These are phyloP conservation scores for Crax fasciolata DNA, from an alignment of 2,797 vertebrate species.

Conservation along the genomic window DNA sequence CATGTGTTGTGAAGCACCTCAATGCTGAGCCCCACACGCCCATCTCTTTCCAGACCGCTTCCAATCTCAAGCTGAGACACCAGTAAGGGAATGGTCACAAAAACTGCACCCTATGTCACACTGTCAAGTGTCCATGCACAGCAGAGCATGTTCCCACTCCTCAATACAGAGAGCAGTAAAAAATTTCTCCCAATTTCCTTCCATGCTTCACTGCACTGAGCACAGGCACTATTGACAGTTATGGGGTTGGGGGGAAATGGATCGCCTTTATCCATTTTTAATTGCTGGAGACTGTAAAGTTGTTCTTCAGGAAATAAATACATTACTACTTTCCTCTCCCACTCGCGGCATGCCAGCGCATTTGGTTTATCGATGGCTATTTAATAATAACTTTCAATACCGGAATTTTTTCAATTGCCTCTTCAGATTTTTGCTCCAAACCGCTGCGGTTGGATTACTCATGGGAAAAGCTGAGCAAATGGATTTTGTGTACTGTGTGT, in stretches of 20 bases:
- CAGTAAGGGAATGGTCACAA: not conserved
- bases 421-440: constrained; percentile 80
- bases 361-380: constrained; percentile 78
- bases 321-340: constrained; percentile 69
- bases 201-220: constrained; percentile 5
- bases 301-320: constrained; percentile 81
- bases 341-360: constrained; percentile 64
- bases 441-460: constrained; percentile 74
- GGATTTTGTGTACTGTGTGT: constrained; percentile 58
- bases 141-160: not conserved
- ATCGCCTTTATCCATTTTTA: constrained; percentile 84
- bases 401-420: constrained; percentile 80
- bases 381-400: constrained; percentile 82
- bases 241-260: not conserved
- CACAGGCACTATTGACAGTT: constrained; percentile 46
- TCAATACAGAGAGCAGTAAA: constrained; percentile 34
- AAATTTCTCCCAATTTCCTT: constrained; percentile 58
- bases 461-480: constrained; percentile 81
- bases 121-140: constrained; percentile 14
- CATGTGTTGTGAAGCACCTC: not conserved
- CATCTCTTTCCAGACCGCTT: not conserved
- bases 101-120: not conserved
- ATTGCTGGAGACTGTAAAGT: constrained; percentile 80
- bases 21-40: not conserved
- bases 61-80: not conserved